Evolutionary conservation across 2,113 vertebrate species (phyloP).

Genomic region (Monopterus albus): DNA sequence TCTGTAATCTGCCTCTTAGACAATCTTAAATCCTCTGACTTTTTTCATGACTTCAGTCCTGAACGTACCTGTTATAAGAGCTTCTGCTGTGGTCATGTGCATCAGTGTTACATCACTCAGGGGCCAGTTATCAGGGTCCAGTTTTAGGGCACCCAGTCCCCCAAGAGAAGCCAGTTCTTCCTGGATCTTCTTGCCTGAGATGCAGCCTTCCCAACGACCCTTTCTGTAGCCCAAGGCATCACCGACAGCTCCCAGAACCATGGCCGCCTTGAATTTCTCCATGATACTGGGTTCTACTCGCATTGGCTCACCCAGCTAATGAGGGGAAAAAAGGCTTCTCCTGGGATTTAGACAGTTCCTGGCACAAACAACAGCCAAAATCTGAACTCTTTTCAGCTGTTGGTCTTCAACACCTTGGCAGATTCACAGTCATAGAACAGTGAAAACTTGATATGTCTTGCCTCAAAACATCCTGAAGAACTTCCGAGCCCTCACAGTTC

Average conservation of each 20-base stretch:
- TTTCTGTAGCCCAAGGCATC: conserved; percentile 92
- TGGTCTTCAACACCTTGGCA: background rate
- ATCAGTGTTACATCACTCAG: conserved; percentile 92
- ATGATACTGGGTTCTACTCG: conserved; percentile 66
- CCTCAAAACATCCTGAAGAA: conserved; percentile 15
- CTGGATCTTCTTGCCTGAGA: conserved; percentile 85
- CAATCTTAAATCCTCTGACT: background rate
- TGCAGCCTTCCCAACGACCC: conserved; percentile 83
- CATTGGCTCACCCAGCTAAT: background rate
- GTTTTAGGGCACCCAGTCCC: conserved; percentile 86
- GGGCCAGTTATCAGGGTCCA: conserved; percentile 90
- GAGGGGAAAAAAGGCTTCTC: background rate
- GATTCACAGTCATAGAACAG: background rate
- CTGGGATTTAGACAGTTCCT: background rate
- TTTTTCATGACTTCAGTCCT: background rate
- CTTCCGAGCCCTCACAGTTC: background rate
- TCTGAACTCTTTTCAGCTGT: background rate
- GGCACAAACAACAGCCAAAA: background rate
- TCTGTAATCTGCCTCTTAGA: background rate
- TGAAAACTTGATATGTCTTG: background rate
- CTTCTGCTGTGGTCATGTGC: conserved; percentile 93
- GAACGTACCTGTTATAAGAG: conserved; percentile 90
- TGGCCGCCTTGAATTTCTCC: conserved; percentile 94
- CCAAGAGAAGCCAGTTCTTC: conserved; percentile 87
- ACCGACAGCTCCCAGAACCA: conserved; percentile 89